Conservation (phyloP, 2,797 vertebrate genomes). For the Peromyscus melanophrys region DNA sequence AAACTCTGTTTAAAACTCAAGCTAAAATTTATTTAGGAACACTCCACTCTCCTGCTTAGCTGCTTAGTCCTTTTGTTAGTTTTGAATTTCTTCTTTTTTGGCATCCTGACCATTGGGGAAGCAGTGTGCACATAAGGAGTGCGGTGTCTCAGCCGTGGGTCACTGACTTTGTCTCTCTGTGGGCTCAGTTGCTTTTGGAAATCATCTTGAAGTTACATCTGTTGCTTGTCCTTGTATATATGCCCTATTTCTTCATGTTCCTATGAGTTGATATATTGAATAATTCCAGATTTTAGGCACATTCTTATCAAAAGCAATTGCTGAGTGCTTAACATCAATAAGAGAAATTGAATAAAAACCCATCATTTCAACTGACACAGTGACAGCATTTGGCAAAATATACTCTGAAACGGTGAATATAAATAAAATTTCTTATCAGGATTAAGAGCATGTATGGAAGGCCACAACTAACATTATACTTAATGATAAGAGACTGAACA, state of each 20-base stretch:
- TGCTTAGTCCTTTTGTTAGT: constrained; percentile 1
- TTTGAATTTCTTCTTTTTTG: constrained; percentile 4
- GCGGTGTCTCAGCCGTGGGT: not conserved
- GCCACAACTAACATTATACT: not conserved
- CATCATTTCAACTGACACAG: not conserved
- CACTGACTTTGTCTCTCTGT: constrained; percentile 30
- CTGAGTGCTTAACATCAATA: not conserved
- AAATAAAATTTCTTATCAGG: not conserved
- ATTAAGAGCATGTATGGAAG: not conserved
- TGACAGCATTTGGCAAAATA: not conserved
- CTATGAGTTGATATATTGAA: not conserved
- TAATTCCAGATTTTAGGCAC: not conserved
- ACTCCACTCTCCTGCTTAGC: not conserved
- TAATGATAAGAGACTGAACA: not conserved
- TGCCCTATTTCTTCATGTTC: constrained; percentile 13
- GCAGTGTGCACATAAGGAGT: not conserved
- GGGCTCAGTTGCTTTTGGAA: constrained; percentile 29
- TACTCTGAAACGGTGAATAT: not conserved
- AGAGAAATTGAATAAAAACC: not conserved
- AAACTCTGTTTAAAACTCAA: constrained; percentile 27
- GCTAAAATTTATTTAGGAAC: constrained; percentile 40
- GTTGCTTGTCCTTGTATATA: not conserved
- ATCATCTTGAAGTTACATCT: not conserved
- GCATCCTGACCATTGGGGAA: constrained; percentile 15
- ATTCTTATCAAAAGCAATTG: not conserved